These are phyloP conservation scores for Biston betularia DNA, from an alignment of 2,888 invertebrate genomes.

Conservation along the genomic window DNA sequence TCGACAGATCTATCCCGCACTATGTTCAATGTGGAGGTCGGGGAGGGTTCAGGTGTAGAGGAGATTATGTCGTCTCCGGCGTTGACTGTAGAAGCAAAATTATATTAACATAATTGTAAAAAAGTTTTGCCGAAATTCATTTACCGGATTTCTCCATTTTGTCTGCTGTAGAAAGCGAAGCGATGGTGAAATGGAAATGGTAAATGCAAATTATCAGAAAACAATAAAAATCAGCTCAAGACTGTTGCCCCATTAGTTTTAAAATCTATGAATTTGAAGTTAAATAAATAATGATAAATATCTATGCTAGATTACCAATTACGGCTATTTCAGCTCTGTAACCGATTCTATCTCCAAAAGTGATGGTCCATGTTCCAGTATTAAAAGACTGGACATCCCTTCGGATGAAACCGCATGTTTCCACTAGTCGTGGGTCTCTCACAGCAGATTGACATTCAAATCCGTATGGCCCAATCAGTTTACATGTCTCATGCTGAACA, in stretches of 20 bases:
- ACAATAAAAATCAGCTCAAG: not conserved
- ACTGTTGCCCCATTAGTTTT: not conserved
- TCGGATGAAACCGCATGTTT: constrained; percentile 64
- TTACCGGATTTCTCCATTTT: not conserved
- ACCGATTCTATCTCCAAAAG: constrained; percentile 59
- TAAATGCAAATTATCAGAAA: not conserved
- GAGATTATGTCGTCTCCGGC: not conserved
- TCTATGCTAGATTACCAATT: constrained; percentile 54
- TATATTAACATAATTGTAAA: not conserved
- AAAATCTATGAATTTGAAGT: not conserved
- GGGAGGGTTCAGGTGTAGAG: not conserved
- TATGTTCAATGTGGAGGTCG: constrained; percentile 23
- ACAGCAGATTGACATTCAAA: constrained; percentile 40
- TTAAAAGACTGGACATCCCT: constrained; percentile 49
- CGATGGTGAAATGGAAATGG: constrained; percentile 4
- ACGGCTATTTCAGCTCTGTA: constrained; percentile 61
- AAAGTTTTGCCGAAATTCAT: not conserved
- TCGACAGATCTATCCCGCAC: constrained; percentile 53
- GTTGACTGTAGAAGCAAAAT: constrained; percentile 6
- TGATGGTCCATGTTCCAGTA: constrained; percentile 66
- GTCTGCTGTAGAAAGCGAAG: constrained; percentile 16
- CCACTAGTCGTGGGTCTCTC: constrained; percentile 48
- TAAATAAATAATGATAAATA: not conserved
- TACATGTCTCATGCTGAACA: constrained; percentile 59
- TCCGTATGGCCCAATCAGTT: constrained; percentile 56